Conservation (phyloP, 2,113 vertebrate genomes). For the Semnopithecus entellus region DNA sequence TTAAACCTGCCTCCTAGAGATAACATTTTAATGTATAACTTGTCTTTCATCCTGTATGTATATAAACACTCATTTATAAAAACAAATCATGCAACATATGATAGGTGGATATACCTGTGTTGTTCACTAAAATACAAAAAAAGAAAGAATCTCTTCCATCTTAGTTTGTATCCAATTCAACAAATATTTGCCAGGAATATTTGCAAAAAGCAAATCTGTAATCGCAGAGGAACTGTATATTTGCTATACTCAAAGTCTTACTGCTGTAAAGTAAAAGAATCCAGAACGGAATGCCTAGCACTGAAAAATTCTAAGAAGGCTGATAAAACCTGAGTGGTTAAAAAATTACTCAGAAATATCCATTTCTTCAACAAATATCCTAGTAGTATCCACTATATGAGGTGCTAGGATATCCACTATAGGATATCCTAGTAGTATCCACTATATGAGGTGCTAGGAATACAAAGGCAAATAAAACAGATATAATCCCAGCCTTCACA, state of each 20-base stretch:
- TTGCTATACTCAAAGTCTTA: neutral
- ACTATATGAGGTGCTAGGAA: neutral
- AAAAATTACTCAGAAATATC: neutral
- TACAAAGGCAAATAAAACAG: neutral
- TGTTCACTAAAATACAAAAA: neutral
- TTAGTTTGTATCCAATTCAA: conserved; percentile 4
- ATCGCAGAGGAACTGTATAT: neutral
- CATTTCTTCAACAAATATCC: conserved; percentile 33
- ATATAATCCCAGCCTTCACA: neutral
- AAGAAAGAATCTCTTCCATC: neutral
- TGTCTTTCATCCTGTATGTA: neutral
- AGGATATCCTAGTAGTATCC: neutral
- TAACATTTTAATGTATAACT: conserved; percentile 30
- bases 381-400: neutral
- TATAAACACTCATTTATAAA: neutral
- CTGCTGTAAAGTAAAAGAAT: conserved; percentile 15
- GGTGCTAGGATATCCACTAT: neutral
- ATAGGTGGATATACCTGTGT: neutral
- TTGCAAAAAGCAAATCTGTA: conserved; percentile 3
- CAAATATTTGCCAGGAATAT: conserved; percentile 6
- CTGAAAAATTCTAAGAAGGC: neutral
- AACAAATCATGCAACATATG: neutral
- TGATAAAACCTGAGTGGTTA: conserved; percentile 21
- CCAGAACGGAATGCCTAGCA: neutral
- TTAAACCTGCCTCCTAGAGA: neutral